Evolutionary conservation across 2,797 vertebrate genomes (phyloP).

Genomic region (Characodon lateralis): DNA sequence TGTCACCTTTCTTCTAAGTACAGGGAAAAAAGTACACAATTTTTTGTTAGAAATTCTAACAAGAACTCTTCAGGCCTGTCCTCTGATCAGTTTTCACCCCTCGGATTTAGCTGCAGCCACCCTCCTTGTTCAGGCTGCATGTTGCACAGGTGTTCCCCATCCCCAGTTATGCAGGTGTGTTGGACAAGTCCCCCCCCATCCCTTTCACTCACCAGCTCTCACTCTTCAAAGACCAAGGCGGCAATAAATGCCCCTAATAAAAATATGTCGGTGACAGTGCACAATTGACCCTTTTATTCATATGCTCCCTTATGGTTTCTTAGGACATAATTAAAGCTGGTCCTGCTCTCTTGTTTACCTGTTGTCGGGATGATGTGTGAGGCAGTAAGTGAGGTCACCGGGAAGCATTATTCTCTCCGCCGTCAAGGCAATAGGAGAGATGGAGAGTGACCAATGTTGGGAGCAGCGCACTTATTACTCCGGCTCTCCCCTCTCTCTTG

Average conservation of each 20-base stretch:
- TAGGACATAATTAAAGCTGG: conserved; percentile 37
- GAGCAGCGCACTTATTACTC: conserved; percentile 75
- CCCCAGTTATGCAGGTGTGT: conserved; percentile 83
- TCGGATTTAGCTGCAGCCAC: conserved; percentile 65
- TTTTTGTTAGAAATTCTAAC: not conserved
- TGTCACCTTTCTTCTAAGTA: conserved; percentile 47
- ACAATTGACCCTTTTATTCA: conserved; percentile 70
- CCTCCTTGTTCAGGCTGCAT: conserved; percentile 73
- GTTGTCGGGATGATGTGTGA: conserved; percentile 30
- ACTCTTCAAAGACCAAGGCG: conserved; percentile 75
- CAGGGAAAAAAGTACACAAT: conserved; percentile 29
- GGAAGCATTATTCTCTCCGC: conserved; percentile 12
- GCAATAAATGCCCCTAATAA: conserved; percentile 74
- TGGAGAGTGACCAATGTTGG: conserved; percentile 66
- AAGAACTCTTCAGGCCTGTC: conserved; percentile 63
- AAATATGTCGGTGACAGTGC: conserved; percentile 71
- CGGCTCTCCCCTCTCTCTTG: conserved; percentile 75
- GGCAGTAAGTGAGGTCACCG: conserved; percentile 30
- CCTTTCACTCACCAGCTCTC: conserved; percentile 67
- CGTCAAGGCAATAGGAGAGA: conserved; percentile 29
- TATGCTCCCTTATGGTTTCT: conserved; percentile 58
- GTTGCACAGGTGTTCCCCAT: conserved; percentile 81
- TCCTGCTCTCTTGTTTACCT: conserved; percentile 51
- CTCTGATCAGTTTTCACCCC: conserved; percentile 78
- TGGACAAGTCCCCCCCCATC: conserved; percentile 49